A percentile compares a stretch with the other conserved stretches of the same genome.
Evolutionary conservation across 2,888 invertebrate species (phyloP).

Genomic region (Pseudococcus jackbeardsleyi): DNA sequence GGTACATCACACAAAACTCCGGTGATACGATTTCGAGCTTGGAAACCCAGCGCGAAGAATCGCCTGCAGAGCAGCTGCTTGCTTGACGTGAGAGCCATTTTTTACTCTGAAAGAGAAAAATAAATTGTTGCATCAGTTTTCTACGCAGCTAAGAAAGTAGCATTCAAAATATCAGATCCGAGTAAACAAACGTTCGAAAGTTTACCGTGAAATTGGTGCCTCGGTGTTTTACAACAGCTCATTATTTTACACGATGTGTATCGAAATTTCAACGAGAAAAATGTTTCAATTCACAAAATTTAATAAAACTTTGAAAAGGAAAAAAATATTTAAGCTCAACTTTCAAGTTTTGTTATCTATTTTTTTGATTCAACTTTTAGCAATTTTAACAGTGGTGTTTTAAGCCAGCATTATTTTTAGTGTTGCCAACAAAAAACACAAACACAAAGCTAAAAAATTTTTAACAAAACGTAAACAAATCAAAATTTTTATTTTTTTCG

Average conservation of each 20-base stretch:
- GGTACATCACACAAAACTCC: background rate
- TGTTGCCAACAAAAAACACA: too few species aligned
- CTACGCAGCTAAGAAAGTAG: background rate
- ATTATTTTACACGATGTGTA: background rate
- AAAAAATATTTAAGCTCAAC: too few species aligned
- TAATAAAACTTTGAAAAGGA: too few species aligned
- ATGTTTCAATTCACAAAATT: too few species aligned
- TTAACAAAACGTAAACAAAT: too few species aligned
- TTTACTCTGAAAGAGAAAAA: background rate
- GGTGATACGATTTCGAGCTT: background rate
- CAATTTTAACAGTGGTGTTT: too few species aligned
- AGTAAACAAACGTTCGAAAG: background rate
- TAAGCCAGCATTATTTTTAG: too few species aligned
- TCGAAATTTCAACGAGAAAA: too few species aligned
- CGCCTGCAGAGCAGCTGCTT: background rate
- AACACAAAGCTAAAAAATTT: too few species aligned
- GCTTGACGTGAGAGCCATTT: constrained; percentile 9
- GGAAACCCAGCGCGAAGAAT: background rate
- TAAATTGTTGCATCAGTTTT: background rate
- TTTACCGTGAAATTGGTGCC: background rate
- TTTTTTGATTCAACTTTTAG: too few species aligned
- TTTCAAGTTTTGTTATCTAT: too few species aligned
- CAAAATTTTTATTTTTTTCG: too few species aligned
- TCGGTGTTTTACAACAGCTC: background rate
- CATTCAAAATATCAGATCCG: background rate